phyloP scores from a whole-genome alignment of 2,888 invertebrate genomes.

The Polydrusus tereticollis region DNA sequence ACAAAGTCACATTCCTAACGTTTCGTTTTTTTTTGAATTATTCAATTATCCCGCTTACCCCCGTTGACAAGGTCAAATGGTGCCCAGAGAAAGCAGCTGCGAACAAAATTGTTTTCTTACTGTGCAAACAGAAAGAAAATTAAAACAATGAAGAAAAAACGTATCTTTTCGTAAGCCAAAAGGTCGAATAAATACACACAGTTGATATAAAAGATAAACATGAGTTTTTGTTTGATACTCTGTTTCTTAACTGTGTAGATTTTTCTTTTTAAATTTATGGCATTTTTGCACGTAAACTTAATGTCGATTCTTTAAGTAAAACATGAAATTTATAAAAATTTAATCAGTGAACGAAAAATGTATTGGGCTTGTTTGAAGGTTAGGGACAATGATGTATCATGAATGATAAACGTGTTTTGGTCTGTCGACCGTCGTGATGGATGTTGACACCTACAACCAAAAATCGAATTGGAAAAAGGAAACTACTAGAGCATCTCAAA shows the following conservation, averaged over 20 bases:
- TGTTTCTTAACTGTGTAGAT: neutral
- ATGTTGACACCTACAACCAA: too few species aligned
- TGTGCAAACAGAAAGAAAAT: constrained; percentile 8
- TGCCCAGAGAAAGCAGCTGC: neutral
- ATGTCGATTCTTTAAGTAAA: too few species aligned
- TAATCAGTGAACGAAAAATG: too few species aligned
- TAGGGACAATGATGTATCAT: too few species aligned
- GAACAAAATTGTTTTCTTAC: constrained; percentile 6
- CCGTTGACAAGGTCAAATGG: neutral
- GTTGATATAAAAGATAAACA: constrained; percentile 14
- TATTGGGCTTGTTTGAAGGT: too few species aligned
- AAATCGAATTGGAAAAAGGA: too few species aligned
- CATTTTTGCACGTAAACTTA: neutral
- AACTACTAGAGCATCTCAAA: too few species aligned
- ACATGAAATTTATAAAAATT: too few species aligned
- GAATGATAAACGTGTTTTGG: too few species aligned
- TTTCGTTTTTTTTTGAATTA: too few species aligned
- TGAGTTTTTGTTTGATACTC: neutral
- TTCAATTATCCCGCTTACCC: neutral
- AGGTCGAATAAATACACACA: constrained; percentile 4
- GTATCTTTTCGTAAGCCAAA: constrained; percentile 1
- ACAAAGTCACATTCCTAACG: too few species aligned
- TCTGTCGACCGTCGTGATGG: too few species aligned
- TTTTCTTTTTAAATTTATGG: neutral
- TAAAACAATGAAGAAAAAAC: constrained; percentile 8